Base-by-base conservation (phyloP, 2,888 invertebrate species). In the Blastobasis lacticolella region DNA sequence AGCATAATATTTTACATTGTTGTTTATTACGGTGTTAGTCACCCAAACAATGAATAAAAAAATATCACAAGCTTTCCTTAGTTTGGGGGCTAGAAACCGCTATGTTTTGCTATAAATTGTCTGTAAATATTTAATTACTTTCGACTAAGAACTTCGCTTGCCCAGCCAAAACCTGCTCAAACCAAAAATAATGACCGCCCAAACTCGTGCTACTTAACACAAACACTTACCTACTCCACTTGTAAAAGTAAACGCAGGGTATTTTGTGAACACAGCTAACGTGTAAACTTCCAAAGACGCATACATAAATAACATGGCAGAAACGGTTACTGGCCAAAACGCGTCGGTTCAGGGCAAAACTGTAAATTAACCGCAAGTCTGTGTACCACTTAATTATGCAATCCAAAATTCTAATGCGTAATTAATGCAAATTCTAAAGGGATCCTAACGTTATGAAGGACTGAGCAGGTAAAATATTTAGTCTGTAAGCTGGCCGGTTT, bases 381-480 rank as follows among this genome's bases (percentile, higher is more conserved):
- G 64, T 54, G 46, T 53, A 48, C 38, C 57, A 58, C 71, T 75
- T 75, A 76, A 81, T 80, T 75, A 78, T 74, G 70, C 71, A 65
- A 73, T 81, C 74, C 64, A 63, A 74, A 74, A 78, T 72, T 73
- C 69, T 75, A 77, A 78, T 74, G 74, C 58, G 71, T 75, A 79
- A 80, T 81, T 75, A 73, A 82, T 81, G 81, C 78, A 81, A 82
- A 82, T 80, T 69, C 70, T 62, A 71, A 78, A 74, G 74, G 81
- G 74, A 49, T 72, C 23, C 67, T 70, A 67, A 69, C 66, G 66
- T 67, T 66, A 63, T 69, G 63, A 71, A 71, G 75, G 71, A 69
- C 64, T 65, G 62, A 64, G 60, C 67, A 78, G 75, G 79, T 79
- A 71, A 73, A 79, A 77, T 74, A 74, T 74, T 75, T 71, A 71